Base-by-base conservation (phyloP, 1,140 invertebrate genomes). In the Nasonia longicornis region DNA sequence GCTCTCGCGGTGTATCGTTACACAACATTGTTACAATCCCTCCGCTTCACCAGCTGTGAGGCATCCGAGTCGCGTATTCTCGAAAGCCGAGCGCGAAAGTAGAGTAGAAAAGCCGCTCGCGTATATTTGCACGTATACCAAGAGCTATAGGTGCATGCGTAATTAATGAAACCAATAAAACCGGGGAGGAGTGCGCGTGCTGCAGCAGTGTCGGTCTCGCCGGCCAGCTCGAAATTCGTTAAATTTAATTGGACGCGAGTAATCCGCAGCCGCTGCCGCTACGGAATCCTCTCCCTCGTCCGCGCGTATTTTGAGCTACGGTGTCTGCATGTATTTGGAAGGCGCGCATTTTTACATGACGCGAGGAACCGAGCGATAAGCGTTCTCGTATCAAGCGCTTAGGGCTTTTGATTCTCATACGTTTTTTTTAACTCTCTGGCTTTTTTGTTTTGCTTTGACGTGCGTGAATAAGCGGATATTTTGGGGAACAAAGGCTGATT, bases 91-190 rank as follows among this genome's bases (percentile, higher is more conserved):
- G 31, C 77, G 26, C 20, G 10, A 67, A 80, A 74, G 58, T 74
- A 69, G 48, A 67, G 52, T 58, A 58, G 78, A 2, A 73, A 79
- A 79, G 35, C 35, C 22, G 11, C n/a, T 26, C 70, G 22, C 69
- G 52, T 14, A 12, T 42, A 16, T 16, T 20, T 22, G 26, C 22
- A 4, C 63, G 31, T 45, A 64, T 63, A 64, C n/a, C n/a, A 6
- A 58, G 4, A 52, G 52, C 52, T 20, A 58, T 74, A 84, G 85
- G 80, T 87, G 86, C 87, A 88, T 89, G 88, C 86, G 88, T 89
- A 89, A 90, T 89, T 89, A 89, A 90, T 89, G 88, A 89, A 90
- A 89, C 89, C 88, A 90, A 90, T 90, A 89, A 89, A 87, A 84
- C 86, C 86, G 63, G 74, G 70, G 74, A 22, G 84, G 74, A 22